A percentile compares a stretch with the other conserved stretches of the same genome.
Conservation (phyloP, 2,888 invertebrate species). For the Epirrhoe tristata region DNA sequence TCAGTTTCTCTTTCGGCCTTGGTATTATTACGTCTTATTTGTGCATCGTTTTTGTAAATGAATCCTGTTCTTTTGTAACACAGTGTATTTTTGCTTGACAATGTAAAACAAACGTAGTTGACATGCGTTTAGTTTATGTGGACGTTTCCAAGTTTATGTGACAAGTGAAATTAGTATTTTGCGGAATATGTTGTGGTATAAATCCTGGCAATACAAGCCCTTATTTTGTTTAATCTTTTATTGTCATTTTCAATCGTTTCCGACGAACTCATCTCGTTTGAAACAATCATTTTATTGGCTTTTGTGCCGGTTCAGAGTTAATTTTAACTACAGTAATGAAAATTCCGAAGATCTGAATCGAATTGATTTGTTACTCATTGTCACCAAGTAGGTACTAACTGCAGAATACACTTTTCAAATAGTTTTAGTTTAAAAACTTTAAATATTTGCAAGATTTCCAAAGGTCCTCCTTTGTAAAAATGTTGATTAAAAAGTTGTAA, state of each 20-base stretch:
- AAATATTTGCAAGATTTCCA: too few relatives aligned
- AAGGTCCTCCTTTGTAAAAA: too few relatives aligned
- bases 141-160: constrained; percentile 55
- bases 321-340: neutral
- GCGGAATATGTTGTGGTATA: constrained; percentile 38
- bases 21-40: constrained; percentile 39
- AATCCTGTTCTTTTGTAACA: constrained; percentile 33
- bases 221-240: constrained; percentile 34
- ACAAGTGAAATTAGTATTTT: constrained; percentile 53
- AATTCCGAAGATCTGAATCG: neutral
- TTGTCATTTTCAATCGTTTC: constrained; percentile 28
- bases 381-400: too few relatives aligned
- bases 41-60: constrained; percentile 26
- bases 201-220: constrained; percentile 29
- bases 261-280: constrained; percentile 12
- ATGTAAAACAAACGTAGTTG: constrained; percentile 37
- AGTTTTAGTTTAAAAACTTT: too few relatives aligned
- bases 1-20: constrained; percentile 39
- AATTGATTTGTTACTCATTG: too few relatives aligned
- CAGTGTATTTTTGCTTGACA: constrained; percentile 15
- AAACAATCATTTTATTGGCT: constrained; percentile 12
- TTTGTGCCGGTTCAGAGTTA: constrained; percentile 1
- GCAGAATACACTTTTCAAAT: too few relatives aligned
- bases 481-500: too few relatives aligned
- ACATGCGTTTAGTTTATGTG: constrained; percentile 56